These are phyloP conservation scores for Empidonax alnorum DNA, from an alignment of 2,113 vertebrate species.

Conservation along the genomic window DNA sequence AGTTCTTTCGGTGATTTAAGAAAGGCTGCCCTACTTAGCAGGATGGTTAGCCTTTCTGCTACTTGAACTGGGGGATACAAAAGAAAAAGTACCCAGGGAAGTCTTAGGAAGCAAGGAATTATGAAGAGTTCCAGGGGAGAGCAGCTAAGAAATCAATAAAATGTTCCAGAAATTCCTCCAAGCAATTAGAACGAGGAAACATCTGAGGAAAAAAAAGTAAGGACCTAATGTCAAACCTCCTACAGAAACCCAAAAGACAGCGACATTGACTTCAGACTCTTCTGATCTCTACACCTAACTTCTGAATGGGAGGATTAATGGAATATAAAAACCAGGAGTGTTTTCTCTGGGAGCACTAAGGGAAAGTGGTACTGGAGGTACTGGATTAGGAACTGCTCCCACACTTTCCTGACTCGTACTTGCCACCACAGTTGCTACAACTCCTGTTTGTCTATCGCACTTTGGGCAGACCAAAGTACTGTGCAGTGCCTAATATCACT, in stretches of 20 bases:
- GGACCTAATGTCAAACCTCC: background rate
- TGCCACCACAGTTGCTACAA: background rate
- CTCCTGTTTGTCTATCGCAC: rapidly evolving
- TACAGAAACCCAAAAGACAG: background rate
- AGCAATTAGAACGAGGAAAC: background rate
- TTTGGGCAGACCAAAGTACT: background rate
- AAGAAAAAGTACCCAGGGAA: background rate
- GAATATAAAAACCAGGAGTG: background rate
- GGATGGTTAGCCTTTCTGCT: background rate
- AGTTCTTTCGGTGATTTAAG: background rate
- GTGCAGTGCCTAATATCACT: rapidly evolving
- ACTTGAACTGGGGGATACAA: background rate
- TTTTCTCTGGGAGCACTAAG: background rate
- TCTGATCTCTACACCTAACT: background rate
- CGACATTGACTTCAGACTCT: background rate
- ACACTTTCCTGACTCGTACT: rapidly evolving
- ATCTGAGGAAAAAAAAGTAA: background rate
- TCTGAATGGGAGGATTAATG: background rate
- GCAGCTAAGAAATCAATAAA: background rate
- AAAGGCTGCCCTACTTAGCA: slow-evolving; percentile 45
- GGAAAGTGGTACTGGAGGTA: background rate
- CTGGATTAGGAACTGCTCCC: background rate
- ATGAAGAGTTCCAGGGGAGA: background rate
- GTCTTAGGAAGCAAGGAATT: slow-evolving; percentile 5
- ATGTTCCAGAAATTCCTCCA: background rate